These are phyloP conservation scores for Brachionus plicatilis DNA, from an alignment of 1,140 invertebrate species.

Conservation along the genomic window DNA sequence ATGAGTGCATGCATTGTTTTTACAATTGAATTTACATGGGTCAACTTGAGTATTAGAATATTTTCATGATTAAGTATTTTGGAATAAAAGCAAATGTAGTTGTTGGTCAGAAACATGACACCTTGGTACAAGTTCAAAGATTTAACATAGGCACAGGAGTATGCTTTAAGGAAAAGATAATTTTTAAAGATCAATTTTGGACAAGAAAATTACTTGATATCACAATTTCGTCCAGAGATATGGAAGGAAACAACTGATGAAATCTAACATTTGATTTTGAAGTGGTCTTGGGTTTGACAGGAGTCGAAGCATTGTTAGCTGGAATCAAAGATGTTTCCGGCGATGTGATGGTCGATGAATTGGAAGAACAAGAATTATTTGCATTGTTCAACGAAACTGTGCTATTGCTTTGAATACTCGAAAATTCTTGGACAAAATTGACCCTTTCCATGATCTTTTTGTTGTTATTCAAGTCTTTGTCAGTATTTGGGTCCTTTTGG, in stretches of 20 bases:
- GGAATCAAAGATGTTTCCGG: neutral
- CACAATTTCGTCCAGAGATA: constrained; percentile 14
- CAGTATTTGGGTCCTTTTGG: neutral
- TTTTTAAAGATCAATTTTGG: neutral
- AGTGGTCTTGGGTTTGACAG: neutral
- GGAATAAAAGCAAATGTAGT: constrained; percentile 39
- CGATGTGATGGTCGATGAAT: neutral
- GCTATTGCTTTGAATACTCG: neutral
- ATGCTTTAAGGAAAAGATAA: neutral
- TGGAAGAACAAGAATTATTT: constrained; percentile 12
- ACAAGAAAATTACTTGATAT: neutral
- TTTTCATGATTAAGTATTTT: constrained; percentile 34
- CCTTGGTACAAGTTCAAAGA: constrained; percentile 36
- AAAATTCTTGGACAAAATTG: neutral
- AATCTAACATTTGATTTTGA: constrained; percentile 29
- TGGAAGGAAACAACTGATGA: constrained; percentile 37
- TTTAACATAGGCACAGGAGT: constrained; percentile 36
- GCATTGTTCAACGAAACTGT: constrained; percentile 3
- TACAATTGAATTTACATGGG: constrained; percentile 33
- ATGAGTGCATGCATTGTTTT: constrained; percentile 38
- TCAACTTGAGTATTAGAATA: constrained; percentile 36
- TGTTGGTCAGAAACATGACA: constrained; percentile 29
- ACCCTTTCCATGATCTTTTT: neutral
- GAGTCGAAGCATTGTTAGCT: neutral
- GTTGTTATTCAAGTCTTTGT: constrained; percentile 3